A percentile compares a stretch with the other conserved stretches of the same genome.
Evolutionary conservation across 2,888 invertebrate genomes (phyloP).

Genomic region (Unio pictorum): DNA sequence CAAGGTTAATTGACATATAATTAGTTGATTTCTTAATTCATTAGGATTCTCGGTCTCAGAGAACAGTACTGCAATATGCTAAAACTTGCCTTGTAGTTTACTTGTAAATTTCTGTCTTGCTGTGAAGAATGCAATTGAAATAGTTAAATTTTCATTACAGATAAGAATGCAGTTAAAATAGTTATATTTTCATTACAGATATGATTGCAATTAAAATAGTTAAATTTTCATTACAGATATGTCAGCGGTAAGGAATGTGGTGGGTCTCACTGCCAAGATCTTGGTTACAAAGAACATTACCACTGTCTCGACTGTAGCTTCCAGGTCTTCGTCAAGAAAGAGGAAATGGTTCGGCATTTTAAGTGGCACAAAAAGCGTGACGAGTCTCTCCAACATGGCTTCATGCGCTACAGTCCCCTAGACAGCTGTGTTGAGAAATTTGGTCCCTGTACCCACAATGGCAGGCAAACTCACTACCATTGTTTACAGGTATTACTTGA

Average conservation of each 20-base stretch:
- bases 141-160: slow-evolving; percentile 37
- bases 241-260: slow-evolving; percentile 87
- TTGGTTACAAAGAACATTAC: slow-evolving; percentile 94
- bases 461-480: slow-evolving; percentile 96
- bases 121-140: background rate
- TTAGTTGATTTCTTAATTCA: no score
- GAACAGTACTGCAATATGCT: no score
- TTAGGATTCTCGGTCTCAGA: no score
- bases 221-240: slow-evolving; percentile 72
- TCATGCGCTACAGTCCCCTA: slow-evolving; percentile 93
- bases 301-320: slow-evolving; percentile 87
- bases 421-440: slow-evolving; percentile 94
- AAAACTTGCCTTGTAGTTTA: no score
- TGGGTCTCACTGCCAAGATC: slow-evolving; percentile 87
- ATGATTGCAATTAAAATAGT: background rate
- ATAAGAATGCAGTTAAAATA: slow-evolving; percentile 70
- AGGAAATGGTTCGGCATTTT: slow-evolving; percentile 98
- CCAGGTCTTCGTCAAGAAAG: slow-evolving; percentile 93
- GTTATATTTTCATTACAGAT: no score
- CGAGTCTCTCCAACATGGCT: slow-evolving; percentile 95
- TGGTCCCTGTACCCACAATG: slow-evolving; percentile 87
- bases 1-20: no score
- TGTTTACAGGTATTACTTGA: slow-evolving; percentile 84
- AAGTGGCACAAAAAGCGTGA: slow-evolving; percentile 99
- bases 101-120: background rate